phyloP scores from a whole-genome alignment of 2,797 vertebrate genomes.

The Parauchenoglanis punctatus region DNA sequence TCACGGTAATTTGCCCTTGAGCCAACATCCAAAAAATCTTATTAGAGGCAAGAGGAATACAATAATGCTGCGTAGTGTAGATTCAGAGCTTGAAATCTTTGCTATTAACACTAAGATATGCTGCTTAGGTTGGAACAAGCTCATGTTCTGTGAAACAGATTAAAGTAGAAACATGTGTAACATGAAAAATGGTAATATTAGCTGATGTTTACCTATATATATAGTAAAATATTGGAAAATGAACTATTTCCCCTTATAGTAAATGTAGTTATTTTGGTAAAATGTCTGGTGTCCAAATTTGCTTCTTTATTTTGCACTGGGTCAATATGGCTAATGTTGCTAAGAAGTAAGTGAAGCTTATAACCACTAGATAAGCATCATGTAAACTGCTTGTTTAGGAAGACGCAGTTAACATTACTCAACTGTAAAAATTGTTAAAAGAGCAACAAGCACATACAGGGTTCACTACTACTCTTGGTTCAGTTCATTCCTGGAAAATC shows the following conservation, averaged over 20 bases:
- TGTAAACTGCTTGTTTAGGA: not conserved
- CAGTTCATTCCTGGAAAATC: not conserved
- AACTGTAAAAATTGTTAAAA: conserved; percentile 2
- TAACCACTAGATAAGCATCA: not conserved
- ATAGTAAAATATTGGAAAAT: not conserved
- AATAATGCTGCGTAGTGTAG: conserved; percentile 31
- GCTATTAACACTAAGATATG: not conserved
- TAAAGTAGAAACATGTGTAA: not conserved
- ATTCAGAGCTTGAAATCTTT: conserved; percentile 21
- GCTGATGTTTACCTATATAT: not conserved
- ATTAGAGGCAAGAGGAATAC: conserved; percentile 44
- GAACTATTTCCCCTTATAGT: not conserved
- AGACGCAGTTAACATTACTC: not conserved
- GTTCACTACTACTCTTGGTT: not conserved
- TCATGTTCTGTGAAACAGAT: not conserved
- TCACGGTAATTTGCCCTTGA: conserved; percentile 39
- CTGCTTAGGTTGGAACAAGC: not conserved
- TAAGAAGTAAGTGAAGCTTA: not conserved
- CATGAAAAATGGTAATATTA: not conserved
- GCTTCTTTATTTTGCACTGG: not conserved
- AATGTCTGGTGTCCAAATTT: not conserved
- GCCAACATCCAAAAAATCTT: conserved; percentile 49
- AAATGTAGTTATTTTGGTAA: not conserved
- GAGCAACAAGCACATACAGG: not conserved
- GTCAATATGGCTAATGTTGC: not conserved